Base-by-base conservation (phyloP, 2,113 vertebrate genomes). In the Bettongia penicillata region DNA sequence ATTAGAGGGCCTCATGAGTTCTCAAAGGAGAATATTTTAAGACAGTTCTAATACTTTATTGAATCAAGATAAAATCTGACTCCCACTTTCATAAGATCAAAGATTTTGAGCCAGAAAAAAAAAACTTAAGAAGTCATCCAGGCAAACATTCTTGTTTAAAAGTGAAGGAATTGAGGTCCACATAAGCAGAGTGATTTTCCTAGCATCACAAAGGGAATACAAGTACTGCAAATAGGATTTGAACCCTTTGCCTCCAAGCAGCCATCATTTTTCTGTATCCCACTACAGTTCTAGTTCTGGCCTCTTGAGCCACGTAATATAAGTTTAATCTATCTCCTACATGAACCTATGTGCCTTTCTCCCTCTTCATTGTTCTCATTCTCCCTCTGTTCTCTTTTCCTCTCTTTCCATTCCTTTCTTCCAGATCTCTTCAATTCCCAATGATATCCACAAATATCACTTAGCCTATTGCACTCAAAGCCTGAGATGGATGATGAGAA, bases 401-500 rank as follows among this genome's bases (percentile, higher is more conserved):
- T 77, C 48, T 91, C 52, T 51, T 23, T 25, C 77, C 43, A 49
- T 51, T 49, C 31, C 14, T 2, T 90, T 28, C 91, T 3, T 22
- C 90, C 84, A 37, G 90, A 23, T 53, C 49, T 95, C 31, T 91
- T 84, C 95, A 89, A 53, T 61, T 95, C 92, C 53, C 37, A 90
- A 1, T 0, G 1, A 84, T 23, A 90, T 19, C 26, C 68, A 91
- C 8, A 92, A 93, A 52, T 51, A 96, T 22, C 91, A 23, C 52
- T 91, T 22, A 1, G 47, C 53, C 57, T 93, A 23, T 24, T 92
- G 47, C 91, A 24, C 6, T 91, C 52, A 57, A 16, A 77, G 61
- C 31, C 68, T 84, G 37, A 84, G 16, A 3, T 43, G 19, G 68
- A 84, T 84, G 8, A 84, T 43, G 37, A 84, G 43, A 43, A 19